Base-by-base conservation (phyloP, 2,888 invertebrate species). In the Drosophila emarginata region DNA sequence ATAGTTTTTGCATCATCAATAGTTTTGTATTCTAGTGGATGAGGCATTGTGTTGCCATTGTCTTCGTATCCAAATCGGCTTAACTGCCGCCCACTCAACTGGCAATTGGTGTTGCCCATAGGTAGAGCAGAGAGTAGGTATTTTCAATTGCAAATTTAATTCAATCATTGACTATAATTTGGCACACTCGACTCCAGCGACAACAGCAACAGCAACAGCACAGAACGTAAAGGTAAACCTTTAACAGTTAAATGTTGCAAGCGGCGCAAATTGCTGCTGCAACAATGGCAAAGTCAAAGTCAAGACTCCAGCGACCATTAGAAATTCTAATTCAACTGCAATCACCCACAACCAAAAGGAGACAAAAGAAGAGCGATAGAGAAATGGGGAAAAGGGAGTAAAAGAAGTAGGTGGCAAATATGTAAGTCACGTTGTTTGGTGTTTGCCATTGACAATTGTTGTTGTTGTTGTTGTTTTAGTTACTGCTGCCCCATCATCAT, bases 81-180 rank as follows among this genome's bases (percentile, higher is more conserved):
- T 67, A 62, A 65, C 72, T 58, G 72, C 64, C 64, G 67, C 79
- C 69, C 59, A 61, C 60, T 59, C 50, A 64, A 57, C 53, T 52
- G 64, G 37, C 57, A 54, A 72, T 56, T 62, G 74, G 57, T 60
- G 23, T 66, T 60, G 72, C 61, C 72, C 58, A 23, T 45, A 40
- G 71, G 64, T 21, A 45, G 26, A 64, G 74, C 32, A 11, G 1
- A 36, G 32, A 32, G 18, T 45, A 21, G 45, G 45, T 68, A 74
- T 85, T 82, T 85, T 86, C 86, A 82, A 85, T 85, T 85, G 87
- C 85, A 85, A 85, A 85, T 85, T 87, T 85, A 87, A 85, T 87
- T 87, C 85, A 87, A 87, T 85, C 86, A 87, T 82, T 80, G 80
- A 73, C 80, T 85, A 75, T 85, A 85, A 85, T 87, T 85, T 85